Conservation (phyloP, 2,888 invertebrate species). For the Pedicia rivosa region DNA sequence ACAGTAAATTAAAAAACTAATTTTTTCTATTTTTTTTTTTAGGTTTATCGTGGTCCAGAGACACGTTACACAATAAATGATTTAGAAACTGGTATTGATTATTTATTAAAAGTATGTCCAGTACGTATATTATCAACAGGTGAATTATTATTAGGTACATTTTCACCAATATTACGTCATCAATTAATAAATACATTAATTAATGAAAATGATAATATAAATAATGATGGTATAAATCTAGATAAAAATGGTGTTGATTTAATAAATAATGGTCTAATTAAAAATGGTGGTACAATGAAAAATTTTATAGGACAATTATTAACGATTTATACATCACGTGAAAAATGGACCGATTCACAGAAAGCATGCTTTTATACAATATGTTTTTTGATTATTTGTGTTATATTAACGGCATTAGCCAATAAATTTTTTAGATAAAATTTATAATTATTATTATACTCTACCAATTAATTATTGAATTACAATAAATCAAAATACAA, state of each 20-base stretch:
- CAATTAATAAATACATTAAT: no score
- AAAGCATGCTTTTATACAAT: conserved; percentile 21
- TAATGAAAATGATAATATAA: no score
- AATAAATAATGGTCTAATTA: conserved; percentile 1
- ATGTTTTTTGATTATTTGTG: conserved; percentile 3
- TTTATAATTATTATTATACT: no score
- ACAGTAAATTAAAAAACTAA: conserved; percentile 6
- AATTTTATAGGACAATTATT: conserved; percentile 28
- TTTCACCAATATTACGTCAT: conserved; percentile 44
- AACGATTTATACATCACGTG: conserved; percentile 25
- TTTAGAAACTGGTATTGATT: conserved; percentile 59
- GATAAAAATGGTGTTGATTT: conserved; percentile 1
- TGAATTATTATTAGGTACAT: conserved; percentile 46
- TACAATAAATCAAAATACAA: no score
- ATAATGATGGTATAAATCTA: neutral
- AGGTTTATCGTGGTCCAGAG: conserved; percentile 52
- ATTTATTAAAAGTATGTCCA: conserved; percentile 62
- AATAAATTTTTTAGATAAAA: conserved; percentile 5
- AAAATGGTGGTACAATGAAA: conserved; percentile 25
- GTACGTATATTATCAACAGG: conserved; percentile 44
- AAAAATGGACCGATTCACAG: conserved; percentile 27
- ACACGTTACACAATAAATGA: conserved; percentile 45
- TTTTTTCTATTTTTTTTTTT: conserved; percentile 13
- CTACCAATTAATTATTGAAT: no score
- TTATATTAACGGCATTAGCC: conserved; percentile 3